These are phyloP conservation scores for Oostethus manadensis DNA, from an alignment of 2,113 vertebrate species.

Conservation along the genomic window DNA sequence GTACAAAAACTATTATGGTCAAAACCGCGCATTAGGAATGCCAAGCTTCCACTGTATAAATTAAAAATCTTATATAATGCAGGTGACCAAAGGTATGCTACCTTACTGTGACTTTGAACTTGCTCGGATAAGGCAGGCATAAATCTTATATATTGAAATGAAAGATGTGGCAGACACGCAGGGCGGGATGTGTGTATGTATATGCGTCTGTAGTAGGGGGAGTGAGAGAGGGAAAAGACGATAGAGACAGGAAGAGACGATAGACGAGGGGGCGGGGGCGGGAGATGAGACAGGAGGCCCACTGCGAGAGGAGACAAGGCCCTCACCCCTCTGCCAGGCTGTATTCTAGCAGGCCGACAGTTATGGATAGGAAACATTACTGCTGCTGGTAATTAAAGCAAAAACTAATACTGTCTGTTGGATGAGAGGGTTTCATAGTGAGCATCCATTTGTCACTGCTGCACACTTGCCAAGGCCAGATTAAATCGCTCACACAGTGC, in stretches of 20 bases:
- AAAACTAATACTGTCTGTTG: conserved; percentile 96
- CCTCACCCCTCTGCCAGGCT: conserved; percentile 85
- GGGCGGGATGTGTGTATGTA: conserved; percentile 64
- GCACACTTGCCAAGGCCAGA: conserved; percentile 76
- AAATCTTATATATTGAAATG: conserved; percentile 98
- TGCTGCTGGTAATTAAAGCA: conserved; percentile 93
- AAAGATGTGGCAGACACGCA: conserved; percentile 77
- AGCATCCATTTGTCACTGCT: conserved; percentile 90
- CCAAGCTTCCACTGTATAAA: too few species aligned
- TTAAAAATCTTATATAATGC: too few species aligned
- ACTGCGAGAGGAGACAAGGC: conserved; percentile 94
- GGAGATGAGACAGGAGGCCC: conserved; percentile 79
- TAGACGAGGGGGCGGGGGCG: conserved; percentile 55
- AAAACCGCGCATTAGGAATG: too few species aligned
- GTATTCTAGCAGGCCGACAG: conserved; percentile 90
- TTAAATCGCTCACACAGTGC: conserved; percentile 81
- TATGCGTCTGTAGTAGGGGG: conserved; percentile 46
- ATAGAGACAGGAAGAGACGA: conserved; percentile 61
- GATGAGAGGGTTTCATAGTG: conserved; percentile 82
- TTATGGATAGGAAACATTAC: conserved; percentile 99
- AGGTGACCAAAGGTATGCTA: conserved; percentile 74
- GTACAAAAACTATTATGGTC: too few species aligned
- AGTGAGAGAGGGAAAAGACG: conserved; percentile 58
- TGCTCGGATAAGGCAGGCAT: conserved; percentile 79
- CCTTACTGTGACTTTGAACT: conserved; percentile 93